Percentiles rank a stretch among this genome's conserved stretches.
Evolutionary conservation across 2,113 vertebrate species (phyloP).

Genomic region (Cyanoderma ruficeps): DNA sequence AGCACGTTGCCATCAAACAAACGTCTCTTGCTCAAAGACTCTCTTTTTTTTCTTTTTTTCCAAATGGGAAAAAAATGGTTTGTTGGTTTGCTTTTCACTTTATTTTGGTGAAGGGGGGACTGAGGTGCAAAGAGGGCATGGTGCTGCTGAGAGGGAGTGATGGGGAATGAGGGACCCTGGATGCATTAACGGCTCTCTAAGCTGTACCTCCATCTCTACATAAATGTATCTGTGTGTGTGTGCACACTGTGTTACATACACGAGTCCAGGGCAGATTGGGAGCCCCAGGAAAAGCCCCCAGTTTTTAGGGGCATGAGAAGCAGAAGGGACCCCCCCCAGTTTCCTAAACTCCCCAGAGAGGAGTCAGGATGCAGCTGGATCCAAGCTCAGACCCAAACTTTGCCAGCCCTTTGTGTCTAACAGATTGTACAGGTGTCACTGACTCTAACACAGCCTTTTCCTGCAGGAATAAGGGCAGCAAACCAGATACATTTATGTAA

Average conservation of each 20-base stretch:
- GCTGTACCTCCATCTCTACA: rapidly evolving
- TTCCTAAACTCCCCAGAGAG: neutral
- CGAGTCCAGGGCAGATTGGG: neutral
- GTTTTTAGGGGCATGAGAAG: neutral
- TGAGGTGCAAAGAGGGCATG: neutral
- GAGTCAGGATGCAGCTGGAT: neutral
- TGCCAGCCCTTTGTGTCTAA: neutral
- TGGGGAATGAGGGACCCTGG: neutral
- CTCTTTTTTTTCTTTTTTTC: neutral
- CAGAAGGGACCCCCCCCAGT: neutral
- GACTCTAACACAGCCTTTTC: neutral
- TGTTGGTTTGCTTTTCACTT: neutral
- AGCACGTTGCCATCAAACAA: rapidly evolving
- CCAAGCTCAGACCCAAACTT: neutral
- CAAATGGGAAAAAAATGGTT: neutral
- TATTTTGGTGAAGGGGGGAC: neutral
- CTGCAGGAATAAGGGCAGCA: neutral
- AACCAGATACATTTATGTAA: neutral
- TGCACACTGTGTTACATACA: neutral
- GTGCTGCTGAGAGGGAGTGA: neutral
- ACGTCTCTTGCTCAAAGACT: neutral
- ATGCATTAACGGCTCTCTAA: no score
- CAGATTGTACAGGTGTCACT: neutral
- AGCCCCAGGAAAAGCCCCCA: neutral
- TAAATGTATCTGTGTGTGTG: neutral